phyloP scores from a whole-genome alignment of 2,797 vertebrate genomes.

The Gymnoscopelus braueri region DNA sequence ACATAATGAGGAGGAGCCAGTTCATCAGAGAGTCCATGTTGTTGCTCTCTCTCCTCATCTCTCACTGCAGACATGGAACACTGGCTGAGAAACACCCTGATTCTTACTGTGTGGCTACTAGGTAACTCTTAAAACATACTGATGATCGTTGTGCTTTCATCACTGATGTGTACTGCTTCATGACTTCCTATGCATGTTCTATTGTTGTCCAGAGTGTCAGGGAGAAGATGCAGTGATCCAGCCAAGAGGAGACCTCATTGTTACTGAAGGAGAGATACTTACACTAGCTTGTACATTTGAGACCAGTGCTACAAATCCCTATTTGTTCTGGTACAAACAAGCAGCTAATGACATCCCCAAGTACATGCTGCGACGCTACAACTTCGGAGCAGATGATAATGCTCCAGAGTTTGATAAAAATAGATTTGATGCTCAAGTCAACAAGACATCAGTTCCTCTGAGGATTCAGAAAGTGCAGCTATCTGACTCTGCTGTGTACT shows the following conservation, averaged over 20 bases:
- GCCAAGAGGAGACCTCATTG: constrained; percentile 22
- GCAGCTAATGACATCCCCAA: constrained; percentile 15
- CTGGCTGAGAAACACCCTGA: constrained; percentile 9
- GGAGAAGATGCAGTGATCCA: constrained; percentile 29
- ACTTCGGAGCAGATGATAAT: rapidly evolving
- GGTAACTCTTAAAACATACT: background rate
- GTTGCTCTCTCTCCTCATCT: background rate
- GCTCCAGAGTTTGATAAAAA: too few species aligned
- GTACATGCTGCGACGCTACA: constrained; percentile 24
- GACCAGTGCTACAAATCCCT: rapidly evolving
- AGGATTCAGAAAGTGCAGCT: constrained; percentile 29
- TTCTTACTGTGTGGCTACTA: background rate
- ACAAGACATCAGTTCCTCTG: constrained; percentile 28
- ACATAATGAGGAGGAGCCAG: too few species aligned
- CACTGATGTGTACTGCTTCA: too few species aligned
- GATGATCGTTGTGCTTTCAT: background rate
- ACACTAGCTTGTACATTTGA: constrained; percentile 45
- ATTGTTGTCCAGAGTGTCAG: too few species aligned
- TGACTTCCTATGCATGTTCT: too few species aligned
- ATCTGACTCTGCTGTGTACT: constrained; percentile 21
- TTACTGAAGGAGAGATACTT: constrained; percentile 30
- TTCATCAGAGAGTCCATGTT: too few species aligned
- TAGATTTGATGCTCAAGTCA: background rate
- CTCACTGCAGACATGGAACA: constrained; percentile 3
- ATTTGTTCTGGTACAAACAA: constrained; percentile 56